These are phyloP conservation scores for Drosophila ogumai DNA, from an alignment of 1,140 invertebrate species.

Conservation along the genomic window DNA sequence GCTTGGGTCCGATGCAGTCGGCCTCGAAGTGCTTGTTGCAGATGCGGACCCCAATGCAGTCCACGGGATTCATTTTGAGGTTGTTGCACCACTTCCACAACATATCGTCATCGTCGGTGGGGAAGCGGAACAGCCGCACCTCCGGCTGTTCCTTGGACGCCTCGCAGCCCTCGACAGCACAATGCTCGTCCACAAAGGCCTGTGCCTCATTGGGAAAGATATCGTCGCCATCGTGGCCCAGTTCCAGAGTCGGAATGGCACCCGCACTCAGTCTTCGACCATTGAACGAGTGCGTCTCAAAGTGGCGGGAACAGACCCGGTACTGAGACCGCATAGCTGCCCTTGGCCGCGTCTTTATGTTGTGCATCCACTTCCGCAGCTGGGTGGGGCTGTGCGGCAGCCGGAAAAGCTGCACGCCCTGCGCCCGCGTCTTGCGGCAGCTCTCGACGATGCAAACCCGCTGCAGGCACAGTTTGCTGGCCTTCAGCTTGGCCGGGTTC, in stretches of 20 bases:
- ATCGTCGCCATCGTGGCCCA: slow-evolving; percentile 73
- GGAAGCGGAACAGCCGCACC: slow-evolving; percentile 76
- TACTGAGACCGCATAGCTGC: slow-evolving; percentile 60
- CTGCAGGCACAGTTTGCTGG: slow-evolving; percentile 68
- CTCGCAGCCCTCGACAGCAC: slow-evolving; percentile 67
- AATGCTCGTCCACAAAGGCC: slow-evolving; percentile 73
- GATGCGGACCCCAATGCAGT: slow-evolving; percentile 74
- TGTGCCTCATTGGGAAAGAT: slow-evolving; percentile 77
- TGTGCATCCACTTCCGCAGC: slow-evolving; percentile 79
- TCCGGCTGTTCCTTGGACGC: slow-evolving; percentile 67
- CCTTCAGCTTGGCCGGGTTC: slow-evolving; percentile 75
- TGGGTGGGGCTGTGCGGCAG: slow-evolving; percentile 71
- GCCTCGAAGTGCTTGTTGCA: slow-evolving; percentile 77
- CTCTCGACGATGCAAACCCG: slow-evolving; percentile 76
- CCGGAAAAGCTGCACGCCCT: slow-evolving; percentile 78
- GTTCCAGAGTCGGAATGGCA: slow-evolving; percentile 74
- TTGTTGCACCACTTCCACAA: slow-evolving; percentile 83
- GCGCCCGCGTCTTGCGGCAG: slow-evolving; percentile 66
- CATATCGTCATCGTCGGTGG: slow-evolving; percentile 76
- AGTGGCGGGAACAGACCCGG: slow-evolving; percentile 74
- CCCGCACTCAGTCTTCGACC: slow-evolving; percentile 65
- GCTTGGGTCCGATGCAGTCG: slow-evolving; percentile 73
- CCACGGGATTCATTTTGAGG: slow-evolving; percentile 76
- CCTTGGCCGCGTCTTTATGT: slow-evolving; percentile 59
- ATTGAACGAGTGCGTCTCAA: slow-evolving; percentile 78